phyloP scores from a whole-genome alignment of 2,797 vertebrate species.

The Falco berigora region DNA sequence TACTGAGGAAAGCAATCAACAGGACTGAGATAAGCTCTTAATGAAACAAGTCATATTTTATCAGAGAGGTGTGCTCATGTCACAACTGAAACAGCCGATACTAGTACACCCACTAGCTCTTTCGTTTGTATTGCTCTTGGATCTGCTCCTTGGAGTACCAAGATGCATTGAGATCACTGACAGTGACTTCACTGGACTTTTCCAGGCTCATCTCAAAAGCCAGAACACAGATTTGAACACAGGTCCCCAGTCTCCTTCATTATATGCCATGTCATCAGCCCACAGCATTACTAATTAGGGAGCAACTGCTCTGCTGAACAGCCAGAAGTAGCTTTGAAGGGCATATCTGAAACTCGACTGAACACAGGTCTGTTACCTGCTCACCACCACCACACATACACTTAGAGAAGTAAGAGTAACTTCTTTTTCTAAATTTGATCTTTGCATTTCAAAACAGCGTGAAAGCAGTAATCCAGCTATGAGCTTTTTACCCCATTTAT shows the following conservation, averaged over 20 bases:
- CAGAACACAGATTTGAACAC: not conserved
- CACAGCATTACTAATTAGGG: not conserved
- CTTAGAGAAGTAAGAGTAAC: not conserved
- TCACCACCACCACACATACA: not conserved
- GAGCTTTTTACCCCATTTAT: not conserved
- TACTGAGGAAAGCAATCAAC: too few species aligned
- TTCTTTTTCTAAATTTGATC: not conserved
- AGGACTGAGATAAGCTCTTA: not conserved
- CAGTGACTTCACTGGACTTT: not conserved
- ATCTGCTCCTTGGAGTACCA: not conserved
- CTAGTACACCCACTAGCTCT: too few species aligned
- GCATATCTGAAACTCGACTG: not conserved
- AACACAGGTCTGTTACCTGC: not conserved
- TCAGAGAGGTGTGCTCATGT: not conserved
- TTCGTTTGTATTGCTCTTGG: not conserved
- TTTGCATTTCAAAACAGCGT: not conserved
- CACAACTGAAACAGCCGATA: not conserved
- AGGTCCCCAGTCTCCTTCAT: not conserved
- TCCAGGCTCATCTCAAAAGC: not conserved
- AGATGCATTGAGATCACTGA: not conserved
- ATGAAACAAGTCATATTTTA: not conserved
- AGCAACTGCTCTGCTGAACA: not conserved
- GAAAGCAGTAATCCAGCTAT: not conserved
- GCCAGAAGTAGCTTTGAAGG: not conserved
- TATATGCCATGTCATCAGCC: not conserved